Evolutionary conservation across 2,888 invertebrate genomes (phyloP), one percentile per base, ranked within the genome.

Genomic region (Nomada flava): DNA sequence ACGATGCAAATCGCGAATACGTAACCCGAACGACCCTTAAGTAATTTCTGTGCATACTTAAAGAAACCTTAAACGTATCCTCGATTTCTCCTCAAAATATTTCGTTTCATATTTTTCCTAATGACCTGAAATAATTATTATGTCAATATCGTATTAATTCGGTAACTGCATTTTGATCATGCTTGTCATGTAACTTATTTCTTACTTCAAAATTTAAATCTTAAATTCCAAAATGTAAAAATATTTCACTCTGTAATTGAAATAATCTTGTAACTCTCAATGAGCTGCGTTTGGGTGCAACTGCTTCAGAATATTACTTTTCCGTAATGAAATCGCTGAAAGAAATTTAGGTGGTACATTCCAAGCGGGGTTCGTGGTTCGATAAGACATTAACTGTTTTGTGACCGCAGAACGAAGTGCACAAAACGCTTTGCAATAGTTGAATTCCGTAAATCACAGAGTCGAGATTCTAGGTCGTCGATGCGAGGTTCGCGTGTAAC

Each of bases 381-480:
- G 36, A 78, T 63, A 47, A 44, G 62, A 26, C 29, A n/a, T 63
- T 36, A 36, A 47, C 23, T 20, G 63, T 79, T 79, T 79, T 65
- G 79, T 71, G 70, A 70, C 59, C 70, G 50, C 4, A 10, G 23
- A 65, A 36, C 59, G 53, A 20, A 23, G 59, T 42, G 23, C 63
- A 50, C 63, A 52, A 57, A 64, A 23, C n/a, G 57, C 11, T 50
- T 76, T 44, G 78, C 63, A 76, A 78, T 20, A 36, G 65, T 20
- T 44, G 63, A 52, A 79, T 71, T 71, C 72, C 71, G 80, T 72
- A 79, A 80, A 80, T 80, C 80, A 72, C 62, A 42, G 68, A 26
- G 42, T 20, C 57, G 42, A 44, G 80, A 79, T 79, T 81, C 80
- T 69, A 73, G 72, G 80, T 52, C 81, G 59, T 73, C 72, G 80